Evolutionary conservation across 2,113 vertebrate species (phyloP), one percentile per base, ranked within the genome.

Genomic region (Cyanoliseus patagonus): DNA sequence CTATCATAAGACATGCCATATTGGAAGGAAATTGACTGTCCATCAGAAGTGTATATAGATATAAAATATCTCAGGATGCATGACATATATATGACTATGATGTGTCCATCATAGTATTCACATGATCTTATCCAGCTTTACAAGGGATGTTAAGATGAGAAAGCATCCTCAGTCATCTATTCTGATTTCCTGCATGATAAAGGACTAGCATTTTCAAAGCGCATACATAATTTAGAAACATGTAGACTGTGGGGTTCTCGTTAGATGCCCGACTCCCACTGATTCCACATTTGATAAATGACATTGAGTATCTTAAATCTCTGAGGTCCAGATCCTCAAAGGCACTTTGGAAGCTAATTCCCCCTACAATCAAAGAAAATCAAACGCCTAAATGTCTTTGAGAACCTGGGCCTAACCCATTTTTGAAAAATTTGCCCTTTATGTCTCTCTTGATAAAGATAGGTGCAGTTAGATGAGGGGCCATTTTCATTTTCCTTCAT

Each of bases 351-450:
- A 95, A 93, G 88, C 20, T 93, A 94, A 97, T 96, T 97, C 92
- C 57, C 83, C 88, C 86, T 97, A 96, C 95, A 95, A 95, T 97
- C 95, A 96, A 97, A 97, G 96, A 92, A 97, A 97, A 97, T 96
- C 95, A 94, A 95, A 90, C 0, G 42, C 89, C 95, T 97, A 97
- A 97, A 96, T 91, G 83, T 91, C 91, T 97, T 95, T 95, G 96
- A 97, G 94, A 93, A 87, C 89, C 81, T 85, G 67, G 77, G 19
- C 73, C 93, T 87, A 91, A 79, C 86, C 83, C 78, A 91, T 92
- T 95, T 97, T 92, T 95, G 24, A 82, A 95, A 95, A 96, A 91
- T 91, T 87, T 95, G 89, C 93, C 95, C 91, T 91, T 96, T 95
- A 88, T 95, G 83, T 91, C 91, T 96, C 69, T 89, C 89, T 91